Evolutionary conservation across 2,113 vertebrate genomes (phyloP).

Genomic region (Nyctibius bracteatus): DNA sequence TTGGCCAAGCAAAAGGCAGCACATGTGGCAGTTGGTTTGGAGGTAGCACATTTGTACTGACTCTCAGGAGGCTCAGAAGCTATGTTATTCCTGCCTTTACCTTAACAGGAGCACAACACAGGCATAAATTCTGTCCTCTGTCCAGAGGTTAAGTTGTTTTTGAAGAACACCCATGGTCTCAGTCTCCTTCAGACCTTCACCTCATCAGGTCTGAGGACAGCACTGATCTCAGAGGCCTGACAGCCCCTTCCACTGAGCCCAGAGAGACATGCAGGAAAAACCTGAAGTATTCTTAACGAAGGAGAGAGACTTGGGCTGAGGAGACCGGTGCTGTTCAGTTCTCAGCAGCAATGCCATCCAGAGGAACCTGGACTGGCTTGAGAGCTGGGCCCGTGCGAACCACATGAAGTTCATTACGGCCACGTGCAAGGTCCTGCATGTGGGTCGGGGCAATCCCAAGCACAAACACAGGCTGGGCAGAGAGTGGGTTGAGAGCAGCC

Average conservation of each 20-base stretch:
- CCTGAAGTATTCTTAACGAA: accelerated
- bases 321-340: background rate
- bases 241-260: background rate
- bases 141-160: background rate
- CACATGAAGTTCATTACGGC: too few species aligned
- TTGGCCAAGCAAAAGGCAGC: background rate
- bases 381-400: too few species aligned
- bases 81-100: background rate
- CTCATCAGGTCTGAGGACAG: accelerated
- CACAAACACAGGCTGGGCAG: too few species aligned
- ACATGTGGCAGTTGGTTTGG: accelerated
- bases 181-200: background rate
- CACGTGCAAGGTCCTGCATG: too few species aligned
- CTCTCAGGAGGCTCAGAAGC: background rate
- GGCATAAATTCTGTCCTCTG: background rate
- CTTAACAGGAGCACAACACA: background rate
- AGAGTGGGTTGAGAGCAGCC: too few species aligned
- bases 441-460: too few species aligned
- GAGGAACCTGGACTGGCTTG: too few species aligned
- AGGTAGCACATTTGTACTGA: background rate
- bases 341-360: background rate
- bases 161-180: background rate
- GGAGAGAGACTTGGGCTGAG: accelerated
- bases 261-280: background rate
- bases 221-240: too few species aligned